Base-by-base conservation (phyloP, 2,888 invertebrate species). In the Calliphora vomitoria region DNA sequence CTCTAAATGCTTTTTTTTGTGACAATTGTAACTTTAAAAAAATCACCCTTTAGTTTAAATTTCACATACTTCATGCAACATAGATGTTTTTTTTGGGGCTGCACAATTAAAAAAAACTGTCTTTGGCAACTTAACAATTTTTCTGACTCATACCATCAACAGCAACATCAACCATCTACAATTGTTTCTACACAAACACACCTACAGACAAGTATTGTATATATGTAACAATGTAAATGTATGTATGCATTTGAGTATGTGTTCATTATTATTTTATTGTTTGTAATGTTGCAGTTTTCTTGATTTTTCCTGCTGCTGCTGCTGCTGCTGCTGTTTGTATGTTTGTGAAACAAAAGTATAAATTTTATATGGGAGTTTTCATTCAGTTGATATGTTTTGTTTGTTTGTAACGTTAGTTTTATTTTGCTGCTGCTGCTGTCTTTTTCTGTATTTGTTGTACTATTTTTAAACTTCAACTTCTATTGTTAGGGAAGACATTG, bases 71-170 rank as follows among this genome's bases (percentile, higher is more conserved):
- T 11, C n/a, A 79, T 64, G 6, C 31, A 15, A 35, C 25, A 25
- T 25, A 25, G 25, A 25, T 25, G 25, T 25, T 31, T 11, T 81
- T 80, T 69, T 58, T 25, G 18, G 18, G n/a, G 18, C 74, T 74
- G 81, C 35, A 62, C 72, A 84, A 84, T 87, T 84, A 74, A 82
- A 66, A 62, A n/a, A 62, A 74, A 68, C 50, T 82, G 76, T 87
- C 82, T 82, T 82, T 85, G 82, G 82, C 82, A 87, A 87, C 82
- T 79, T 64, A 79, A 87, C 68, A 82, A 58, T 71, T 80, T 80
- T 72, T 81, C 44, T 76, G 31, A 11, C 50, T 75, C 76, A 71
- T 68, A 78, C 58, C 68, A 53, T 18, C 66, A 84, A n/a, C 71
- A 58, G 15, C 53, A 71, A 50, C 18, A 72, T 41, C 58, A 75